Base-by-base conservation (phyloP, 2,797 vertebrate species). In the Neosilurus mollespiculum region DNA sequence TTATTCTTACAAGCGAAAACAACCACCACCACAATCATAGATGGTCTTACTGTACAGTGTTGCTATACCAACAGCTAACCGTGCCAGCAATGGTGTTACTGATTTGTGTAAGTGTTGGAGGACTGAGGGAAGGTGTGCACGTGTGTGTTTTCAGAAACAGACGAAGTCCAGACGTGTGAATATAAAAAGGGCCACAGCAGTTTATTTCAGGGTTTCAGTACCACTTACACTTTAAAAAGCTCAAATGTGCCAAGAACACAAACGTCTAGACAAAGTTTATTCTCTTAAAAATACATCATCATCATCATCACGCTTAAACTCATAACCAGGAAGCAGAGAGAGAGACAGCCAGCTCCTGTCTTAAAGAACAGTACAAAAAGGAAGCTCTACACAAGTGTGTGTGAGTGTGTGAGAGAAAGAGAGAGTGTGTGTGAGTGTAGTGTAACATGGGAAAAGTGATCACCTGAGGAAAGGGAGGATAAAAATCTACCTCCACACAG, bases 261-360 rank as follows among this genome's bases (percentile, higher is more conserved):
- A 87, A 90, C 91, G 91, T 93, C 94, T 94, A 95, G 92, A 94
- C 93, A 93, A 94, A 93, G 91, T 91, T 88, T 91, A 89, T 92
- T 90, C 88, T 90, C 91, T 93, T 93, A 95, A 94, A 94, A 95
- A 95, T 94, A 95, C 93, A 94, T 93, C 92, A 43, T 59, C 30
- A 77, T 61, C 26, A 37, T 37, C 73, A 34, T 58, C 61, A 26
- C 93, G 89, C 91, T 93, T 91, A 77, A 94, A 93, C 93, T 91
- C 92, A 92, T 81, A 91, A 89, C 85, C 84, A 90, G 92, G 89
- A 91, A 92, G 92, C 92, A 91, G 71, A 78, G 81, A 88, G 69
- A 37, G 53, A 58, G 73, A 30, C 53, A 53, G 69, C 80, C 59
- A 86, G 85, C 85, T 90, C 89, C 86, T 83, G 81, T 91, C 86